Evolutionary conservation across 2,113 vertebrate genomes (phyloP).

Genomic region (Panthera leo): DNA sequence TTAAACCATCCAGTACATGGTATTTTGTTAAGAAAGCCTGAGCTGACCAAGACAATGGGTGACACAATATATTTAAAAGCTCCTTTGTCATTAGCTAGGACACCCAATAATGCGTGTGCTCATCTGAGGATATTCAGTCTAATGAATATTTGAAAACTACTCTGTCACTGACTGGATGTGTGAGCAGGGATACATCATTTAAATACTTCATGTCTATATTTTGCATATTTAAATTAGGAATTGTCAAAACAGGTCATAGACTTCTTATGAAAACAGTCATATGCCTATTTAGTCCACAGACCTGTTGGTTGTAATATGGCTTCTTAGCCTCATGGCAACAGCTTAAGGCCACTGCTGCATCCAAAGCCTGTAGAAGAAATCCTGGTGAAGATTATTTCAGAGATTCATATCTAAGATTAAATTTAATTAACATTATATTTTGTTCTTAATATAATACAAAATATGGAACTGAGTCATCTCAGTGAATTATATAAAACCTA

Average conservation of each 20-base stretch:
- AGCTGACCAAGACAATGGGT: neutral
- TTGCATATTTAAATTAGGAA: neutral
- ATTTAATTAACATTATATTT: neutral
- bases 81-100: neutral
- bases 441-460: neutral
- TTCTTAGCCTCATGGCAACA: neutral
- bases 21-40: neutral
- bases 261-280: neutral
- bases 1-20: neutral
- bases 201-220: neutral
- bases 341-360: neutral
- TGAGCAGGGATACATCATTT: neutral
- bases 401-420: neutral
- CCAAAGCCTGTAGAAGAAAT: neutral
- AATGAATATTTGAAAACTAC: neutral
- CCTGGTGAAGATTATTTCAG: neutral
- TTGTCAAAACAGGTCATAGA: neutral
- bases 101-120: neutral
- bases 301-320: accelerated
- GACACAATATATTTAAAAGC: neutral
- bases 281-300: neutral
- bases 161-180: neutral
- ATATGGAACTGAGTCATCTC: neutral
- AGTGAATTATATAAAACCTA: neutral
- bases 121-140: neutral